Evolutionary conservation across 2,888 invertebrate genomes (phyloP), one percentile per base, ranked within the genome.

Genomic region (Busseola fusca): DNA sequence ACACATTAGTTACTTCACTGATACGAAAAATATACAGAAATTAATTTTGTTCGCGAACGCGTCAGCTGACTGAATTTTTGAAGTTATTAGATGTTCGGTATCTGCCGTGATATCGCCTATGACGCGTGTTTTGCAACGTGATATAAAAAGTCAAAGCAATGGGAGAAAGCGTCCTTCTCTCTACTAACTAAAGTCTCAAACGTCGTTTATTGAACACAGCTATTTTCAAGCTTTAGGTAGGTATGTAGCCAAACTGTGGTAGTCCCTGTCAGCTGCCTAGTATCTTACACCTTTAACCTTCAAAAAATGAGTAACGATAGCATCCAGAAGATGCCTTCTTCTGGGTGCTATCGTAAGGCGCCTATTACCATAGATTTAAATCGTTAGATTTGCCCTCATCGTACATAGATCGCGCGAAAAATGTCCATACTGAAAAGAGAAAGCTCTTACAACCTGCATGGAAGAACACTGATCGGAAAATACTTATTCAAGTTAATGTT

Each of bases 1-100:
- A 45, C 16, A 30, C 72, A 80, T 78, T 50, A 70, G 14, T 78
- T 50, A 67, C 64, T 27, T 18, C 12, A 30, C 14, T 64, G 52
- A 69, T 57, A 67, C 62, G 59, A 67, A 54, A 74, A 64, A 69
- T 66, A 52, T 40, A 73, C 37, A 50, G 30, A 68, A 21, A 72
- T 71, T 64, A 2, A 64, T 77, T 67, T 67, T n/a, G 27, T 14
- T 9, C 50, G 48, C 45, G 12, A 52, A 37, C 48, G 25, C 48
- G 54, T 54, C 64, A 72, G 27, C 16, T 65, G 63, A 40, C 56
- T 48, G 37, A 42, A 21, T 40, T 71, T 71, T 58, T n/a, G 25
- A 54, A 68, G 59, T 63, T 62, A 80, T 80, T 69, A 72, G 72
- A 71, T 71, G 64, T 69, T 64, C 21, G 62, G 48, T 67, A 66